These are phyloP conservation scores for Elgaria multicarinata DNA, from an alignment of 2,113 vertebrate species.

Conservation along the genomic window DNA sequence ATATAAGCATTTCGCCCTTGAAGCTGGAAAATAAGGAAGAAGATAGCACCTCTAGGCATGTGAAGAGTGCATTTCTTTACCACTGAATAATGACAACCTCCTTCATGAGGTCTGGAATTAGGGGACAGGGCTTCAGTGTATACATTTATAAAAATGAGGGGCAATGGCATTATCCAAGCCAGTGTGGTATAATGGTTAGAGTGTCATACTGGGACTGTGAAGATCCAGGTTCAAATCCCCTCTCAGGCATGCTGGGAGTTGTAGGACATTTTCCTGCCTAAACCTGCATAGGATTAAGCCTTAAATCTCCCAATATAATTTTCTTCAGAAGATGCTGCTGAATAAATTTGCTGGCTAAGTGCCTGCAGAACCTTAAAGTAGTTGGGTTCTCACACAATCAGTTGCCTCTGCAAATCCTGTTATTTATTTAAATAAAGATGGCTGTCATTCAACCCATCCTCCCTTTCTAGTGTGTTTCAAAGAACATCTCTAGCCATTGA, in stretches of 20 bases:
- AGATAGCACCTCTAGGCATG: neutral
- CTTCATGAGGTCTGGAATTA: neutral
- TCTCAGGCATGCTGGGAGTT: neutral
- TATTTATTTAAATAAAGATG: neutral
- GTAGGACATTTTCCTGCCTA: too few species aligned
- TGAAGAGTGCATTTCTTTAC: neutral
- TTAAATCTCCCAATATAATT: too few species aligned
- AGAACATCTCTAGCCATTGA: constrained; percentile 21
- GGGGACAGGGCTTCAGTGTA: neutral
- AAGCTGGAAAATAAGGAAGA: neutral
- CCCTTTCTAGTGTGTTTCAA: neutral
- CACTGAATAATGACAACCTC: neutral
- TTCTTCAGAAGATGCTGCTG: too few species aligned
- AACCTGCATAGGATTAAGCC: too few species aligned
- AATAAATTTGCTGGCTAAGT: too few species aligned
- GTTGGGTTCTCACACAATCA: neutral
- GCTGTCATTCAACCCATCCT: neutral
- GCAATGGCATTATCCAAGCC: neutral
- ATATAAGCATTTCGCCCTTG: neutral
- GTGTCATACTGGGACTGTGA: too few species aligned
- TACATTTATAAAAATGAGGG: neutral
- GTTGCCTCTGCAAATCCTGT: neutral
- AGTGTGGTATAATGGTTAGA: neutral
- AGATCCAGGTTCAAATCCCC: too few species aligned
- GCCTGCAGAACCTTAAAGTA: too few species aligned